Percentiles rank a stretch among this genome's conserved stretches.
These are phyloP conservation scores for Drosophila kanapiae DNA, from an alignment of 1,140 invertebrate genomes.

Conservation along the genomic window DNA sequence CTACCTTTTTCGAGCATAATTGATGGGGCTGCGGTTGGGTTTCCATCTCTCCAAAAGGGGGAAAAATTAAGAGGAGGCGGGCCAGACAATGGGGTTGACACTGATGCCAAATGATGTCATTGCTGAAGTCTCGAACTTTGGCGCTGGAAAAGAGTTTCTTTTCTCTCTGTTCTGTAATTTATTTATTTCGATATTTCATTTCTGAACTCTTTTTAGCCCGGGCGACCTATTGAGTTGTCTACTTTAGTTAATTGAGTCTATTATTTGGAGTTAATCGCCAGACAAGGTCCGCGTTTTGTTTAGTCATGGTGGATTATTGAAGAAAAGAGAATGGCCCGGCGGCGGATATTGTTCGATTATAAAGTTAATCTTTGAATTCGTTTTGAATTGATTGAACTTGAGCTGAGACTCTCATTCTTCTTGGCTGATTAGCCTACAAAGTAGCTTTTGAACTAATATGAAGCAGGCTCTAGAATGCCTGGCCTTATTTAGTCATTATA, in stretches of 20 bases:
- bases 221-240: slow-evolving; percentile 72
- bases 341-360: slow-evolving; percentile 15
- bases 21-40: slow-evolving; percentile 56
- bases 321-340: slow-evolving; percentile 23
- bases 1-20: slow-evolving; percentile 75
- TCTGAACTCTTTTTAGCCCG: slow-evolving; percentile 8
- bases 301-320: slow-evolving; percentile 41
- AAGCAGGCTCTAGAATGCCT: not conserved
- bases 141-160: slow-evolving; percentile 47
- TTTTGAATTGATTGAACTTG: slow-evolving; percentile 19
- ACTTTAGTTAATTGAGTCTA: slow-evolving; percentile 76
- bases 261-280: slow-evolving; percentile 73
- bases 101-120: slow-evolving; percentile 80
- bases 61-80: slow-evolving; percentile 30
- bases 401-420: not conserved
- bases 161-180: slow-evolving; percentile 20
- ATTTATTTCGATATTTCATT: slow-evolving; percentile 45
- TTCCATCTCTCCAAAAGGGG: slow-evolving; percentile 41
- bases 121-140: slow-evolving; percentile 40
- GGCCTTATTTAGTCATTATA: slow-evolving; percentile 17
- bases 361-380: slow-evolving; percentile 31
- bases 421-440: slow-evolving; percentile 12
- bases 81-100: slow-evolving; percentile 59
- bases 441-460: not conserved
- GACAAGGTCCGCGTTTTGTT: slow-evolving; percentile 55